These are phyloP conservation scores for Macaria notata DNA, from an alignment of 2,888 invertebrate genomes.

Conservation along the genomic window DNA sequence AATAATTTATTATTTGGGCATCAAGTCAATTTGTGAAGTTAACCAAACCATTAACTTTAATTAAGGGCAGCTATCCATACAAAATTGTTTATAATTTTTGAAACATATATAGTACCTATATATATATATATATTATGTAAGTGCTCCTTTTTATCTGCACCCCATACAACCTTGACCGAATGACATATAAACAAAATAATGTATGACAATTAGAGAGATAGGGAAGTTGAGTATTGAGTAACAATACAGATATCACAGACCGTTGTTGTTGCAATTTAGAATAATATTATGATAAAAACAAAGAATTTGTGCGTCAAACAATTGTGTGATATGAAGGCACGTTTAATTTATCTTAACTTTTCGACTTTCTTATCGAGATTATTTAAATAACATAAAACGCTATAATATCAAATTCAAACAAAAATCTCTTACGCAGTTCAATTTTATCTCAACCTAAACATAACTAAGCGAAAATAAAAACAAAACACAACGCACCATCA, in stretches of 20 bases:
- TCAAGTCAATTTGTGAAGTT: no score
- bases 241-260: slow-evolving; percentile 26
- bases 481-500: slow-evolving; percentile 12
- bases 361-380: no score
- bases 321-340: slow-evolving; percentile 7
- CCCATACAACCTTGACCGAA: slow-evolving; percentile 47
- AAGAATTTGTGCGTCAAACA: slow-evolving; percentile 25
- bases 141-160: slow-evolving; percentile 22
- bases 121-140: neutral
- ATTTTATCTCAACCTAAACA: no score
- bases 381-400: no score
- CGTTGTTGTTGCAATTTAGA: slow-evolving; percentile 35
- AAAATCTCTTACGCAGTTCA: no score
- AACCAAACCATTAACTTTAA: no score
- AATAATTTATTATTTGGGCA: no score
- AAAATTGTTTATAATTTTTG: no score
- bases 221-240: slow-evolving; percentile 38
- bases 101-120: no score
- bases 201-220: slow-evolving; percentile 30
- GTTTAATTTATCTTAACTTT: neutral
- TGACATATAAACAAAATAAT: slow-evolving; percentile 29
- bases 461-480: no score
- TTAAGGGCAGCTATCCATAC: no score
- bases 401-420: no score
- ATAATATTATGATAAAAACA: slow-evolving; percentile 25